Base-by-base conservation (phyloP, 2,113 vertebrate genomes). In the Speoplatyrhinus poulsoni region DNA sequence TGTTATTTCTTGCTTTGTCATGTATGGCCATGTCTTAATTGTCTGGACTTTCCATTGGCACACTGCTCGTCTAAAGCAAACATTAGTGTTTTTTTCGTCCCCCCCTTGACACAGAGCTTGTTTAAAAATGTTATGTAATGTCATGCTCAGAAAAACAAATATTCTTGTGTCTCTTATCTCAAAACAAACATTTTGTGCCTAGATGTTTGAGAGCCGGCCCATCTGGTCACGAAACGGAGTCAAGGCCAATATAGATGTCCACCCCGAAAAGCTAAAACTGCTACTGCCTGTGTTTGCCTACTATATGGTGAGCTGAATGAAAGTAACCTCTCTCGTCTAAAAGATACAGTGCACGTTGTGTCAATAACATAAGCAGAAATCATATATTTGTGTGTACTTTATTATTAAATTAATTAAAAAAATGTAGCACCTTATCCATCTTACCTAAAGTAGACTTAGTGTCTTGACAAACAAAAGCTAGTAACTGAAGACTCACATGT, bases 241-340 rank as follows among this genome's bases (percentile, higher is more conserved):
- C 71, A 99, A 95, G 84, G 95, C 95, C 86, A 98, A 95, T 58
- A 79, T 98, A 76, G 94, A 94, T 0, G 58, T 98, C 73, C 98
- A 98, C 57, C 96, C 96, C 0, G 97, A 98, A 60, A 99, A 99
- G 79, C 94, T 99, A 72, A 99, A 99, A 67, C 85, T 96, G 75
- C 86, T 99, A 68, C 88, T 99, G 80, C 97, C 95, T 0, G 91
- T 93, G 9, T 53, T 94, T 71, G 97, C 98, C 60, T 99, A 96
- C 80, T 98, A 98, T 87, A 99, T 96, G 97, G 96, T 98, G 77
- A 96, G 94, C 19, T 46, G 6, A 52, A 46, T 9, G 9, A 17
- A 56, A 46, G 36, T 1, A 9, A 17, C 3, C 26, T 52, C 46
- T 6, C 15, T 11, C 15, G 50, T 26, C 3, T 47, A 26, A 16